Evolutionary conservation across 2,113 vertebrate genomes (phyloP).

Genomic region (Hydrolagus affinis): DNA sequence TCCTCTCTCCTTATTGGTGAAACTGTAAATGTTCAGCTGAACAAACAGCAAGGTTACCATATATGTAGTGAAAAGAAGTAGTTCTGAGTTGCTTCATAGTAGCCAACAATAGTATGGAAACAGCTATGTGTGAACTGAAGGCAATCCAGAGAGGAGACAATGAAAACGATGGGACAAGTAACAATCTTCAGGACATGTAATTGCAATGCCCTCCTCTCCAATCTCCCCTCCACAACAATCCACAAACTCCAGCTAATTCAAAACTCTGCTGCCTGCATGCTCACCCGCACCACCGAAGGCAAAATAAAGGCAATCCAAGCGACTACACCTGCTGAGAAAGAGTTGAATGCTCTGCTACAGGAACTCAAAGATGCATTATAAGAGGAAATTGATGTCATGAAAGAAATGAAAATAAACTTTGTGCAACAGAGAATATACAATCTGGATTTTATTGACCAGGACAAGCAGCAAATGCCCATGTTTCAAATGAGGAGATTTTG

Average conservation of each 20-base stretch:
- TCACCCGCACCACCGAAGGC: too few relatives aligned
- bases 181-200: neutral
- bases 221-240: too few relatives aligned
- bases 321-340: neutral
- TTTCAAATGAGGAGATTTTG: neutral
- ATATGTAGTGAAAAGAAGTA: neutral
- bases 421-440: neutral
- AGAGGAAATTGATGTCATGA: neutral
- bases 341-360: neutral
- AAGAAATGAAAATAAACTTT: neutral
- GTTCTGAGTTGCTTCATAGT: neutral
- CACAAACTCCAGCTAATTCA: too few relatives aligned
- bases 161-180: neutral
- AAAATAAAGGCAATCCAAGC: neutral
- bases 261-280: too few relatives aligned
- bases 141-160: neutral
- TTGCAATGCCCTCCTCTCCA: too few relatives aligned
- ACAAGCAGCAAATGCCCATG: neutral
- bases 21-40: neutral
- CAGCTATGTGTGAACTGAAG: neutral
- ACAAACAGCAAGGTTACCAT: neutral
- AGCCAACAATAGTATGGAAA: neutral
- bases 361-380: neutral
- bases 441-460: neutral
- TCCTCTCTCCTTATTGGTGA: neutral